Evolutionary conservation across 1,140 invertebrate genomes (phyloP).

Genomic region (Carposina sasakii): DNA sequence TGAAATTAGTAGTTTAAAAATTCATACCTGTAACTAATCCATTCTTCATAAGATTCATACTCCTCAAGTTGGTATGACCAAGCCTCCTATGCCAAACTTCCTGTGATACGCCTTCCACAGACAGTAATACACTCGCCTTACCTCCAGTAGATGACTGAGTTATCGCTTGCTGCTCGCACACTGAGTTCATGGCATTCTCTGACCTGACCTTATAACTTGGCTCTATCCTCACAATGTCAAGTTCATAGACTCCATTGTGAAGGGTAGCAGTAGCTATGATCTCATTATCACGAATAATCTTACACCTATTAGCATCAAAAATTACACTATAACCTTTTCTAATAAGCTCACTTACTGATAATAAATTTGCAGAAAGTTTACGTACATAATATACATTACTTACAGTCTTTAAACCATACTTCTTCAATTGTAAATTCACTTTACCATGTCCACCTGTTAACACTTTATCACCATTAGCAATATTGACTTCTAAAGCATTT

Average conservation of each 20-base stretch:
- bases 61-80: neutral
- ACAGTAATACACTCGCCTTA: no score
- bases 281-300: neutral
- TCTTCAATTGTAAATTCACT: neutral
- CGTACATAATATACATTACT: constrained; percentile 6
- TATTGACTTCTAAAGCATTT: constrained; percentile 1
- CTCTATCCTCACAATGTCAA: neutral
- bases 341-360: constrained; percentile 2
- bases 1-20: constrained; percentile 1
- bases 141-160: neutral
- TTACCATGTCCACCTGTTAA: neutral
- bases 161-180: neutral
- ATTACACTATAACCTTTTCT: constrained; percentile 4
- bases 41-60: constrained; percentile 5
- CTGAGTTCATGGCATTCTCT: neutral
- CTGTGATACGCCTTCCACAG: no score
- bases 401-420: neutral
- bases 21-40: constrained; percentile 2
- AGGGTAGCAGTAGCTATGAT: constrained; percentile 5
- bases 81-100: constrained; percentile 9
- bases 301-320: neutral
- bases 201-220: neutral
- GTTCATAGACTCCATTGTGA: constrained; percentile 1
- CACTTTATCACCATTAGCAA: constrained; percentile 9
- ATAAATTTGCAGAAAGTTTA: constrained; percentile 1